These are phyloP conservation scores for Trachelus tabidus DNA, from an alignment of 2,888 invertebrate species.

Conservation along the genomic window DNA sequence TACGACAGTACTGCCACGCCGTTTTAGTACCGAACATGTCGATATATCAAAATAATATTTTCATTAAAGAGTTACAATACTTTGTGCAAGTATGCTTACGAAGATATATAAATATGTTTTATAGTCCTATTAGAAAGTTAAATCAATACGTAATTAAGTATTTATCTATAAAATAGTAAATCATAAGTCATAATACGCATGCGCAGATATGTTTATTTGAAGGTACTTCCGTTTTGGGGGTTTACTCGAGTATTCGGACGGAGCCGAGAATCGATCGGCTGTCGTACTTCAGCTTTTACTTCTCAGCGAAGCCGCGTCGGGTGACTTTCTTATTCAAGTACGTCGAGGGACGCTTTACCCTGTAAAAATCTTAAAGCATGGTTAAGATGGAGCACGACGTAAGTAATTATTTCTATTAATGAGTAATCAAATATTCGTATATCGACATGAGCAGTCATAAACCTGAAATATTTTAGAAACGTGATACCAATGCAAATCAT, in stretches of 20 bases:
- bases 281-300: conserved; percentile 12
- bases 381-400: conserved; percentile 63
- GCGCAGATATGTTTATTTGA: conserved; percentile 11
- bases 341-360: conserved; percentile 16
- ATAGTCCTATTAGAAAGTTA: no score
- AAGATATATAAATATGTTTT: no score
- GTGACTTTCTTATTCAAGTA: conserved; percentile 3
- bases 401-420: conserved; percentile 28
- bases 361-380: conserved; percentile 45
- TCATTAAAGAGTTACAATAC: no score
- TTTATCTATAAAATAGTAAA: no score
- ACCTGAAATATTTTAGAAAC: conserved; percentile 4
- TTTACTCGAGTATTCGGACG: conserved; percentile 42
- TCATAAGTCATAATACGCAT: conserved; percentile 24
- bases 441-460: conserved; percentile 4
- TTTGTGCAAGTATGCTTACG: no score
- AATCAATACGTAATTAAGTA: no score
- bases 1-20: no score
- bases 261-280: conserved; percentile 44
- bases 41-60: no score
- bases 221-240: conserved; percentile 37
- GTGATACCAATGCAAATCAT: no score
- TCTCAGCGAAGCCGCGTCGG: conserved; percentile 3
- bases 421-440: background rate
- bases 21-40: no score